Evolutionary conservation across 2,888 invertebrate genomes (phyloP).

Genomic region (Agonopterix alstromeriana): DNA sequence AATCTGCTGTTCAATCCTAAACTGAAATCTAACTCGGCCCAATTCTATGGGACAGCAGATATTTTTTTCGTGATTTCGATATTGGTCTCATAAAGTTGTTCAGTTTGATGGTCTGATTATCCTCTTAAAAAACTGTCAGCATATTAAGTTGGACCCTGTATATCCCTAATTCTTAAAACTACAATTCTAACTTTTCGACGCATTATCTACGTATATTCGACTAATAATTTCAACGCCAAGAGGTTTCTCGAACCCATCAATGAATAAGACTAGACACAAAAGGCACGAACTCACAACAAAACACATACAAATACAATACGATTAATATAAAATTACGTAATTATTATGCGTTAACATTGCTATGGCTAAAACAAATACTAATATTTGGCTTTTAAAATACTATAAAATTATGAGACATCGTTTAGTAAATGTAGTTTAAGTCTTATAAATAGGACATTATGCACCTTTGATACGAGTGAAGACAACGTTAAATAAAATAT

Average conservation of each 20-base stretch:
- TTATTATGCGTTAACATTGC: background rate
- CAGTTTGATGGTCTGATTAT: too few species aligned
- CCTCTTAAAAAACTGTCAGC: too few species aligned
- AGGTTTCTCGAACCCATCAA: conserved; percentile 37
- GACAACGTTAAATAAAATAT: too few species aligned
- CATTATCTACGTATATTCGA: background rate
- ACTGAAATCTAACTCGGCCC: too few species aligned
- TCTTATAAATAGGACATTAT: too few species aligned
- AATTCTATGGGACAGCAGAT: too few species aligned
- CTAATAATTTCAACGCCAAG: conserved; percentile 36
- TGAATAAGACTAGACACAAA: conserved; percentile 52
- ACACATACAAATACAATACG: conserved; percentile 8
- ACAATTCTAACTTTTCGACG: background rate
- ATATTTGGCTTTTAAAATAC: conserved; percentile 55
- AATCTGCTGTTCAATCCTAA: too few species aligned
- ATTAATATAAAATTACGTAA: background rate
- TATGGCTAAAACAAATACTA: conserved; percentile 32
- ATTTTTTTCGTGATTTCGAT: too few species aligned
- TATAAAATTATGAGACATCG: conserved; percentile 13
- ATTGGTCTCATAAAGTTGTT: too few species aligned
- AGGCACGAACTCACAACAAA: conserved; percentile 51
- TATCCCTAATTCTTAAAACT: background rate
- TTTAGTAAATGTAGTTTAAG: too few species aligned
- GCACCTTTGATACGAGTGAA: too few species aligned
- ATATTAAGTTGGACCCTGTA: too few species aligned